Evolutionary conservation across 1,140 invertebrate species (phyloP).

Genomic region (Neelides sp.): DNA sequence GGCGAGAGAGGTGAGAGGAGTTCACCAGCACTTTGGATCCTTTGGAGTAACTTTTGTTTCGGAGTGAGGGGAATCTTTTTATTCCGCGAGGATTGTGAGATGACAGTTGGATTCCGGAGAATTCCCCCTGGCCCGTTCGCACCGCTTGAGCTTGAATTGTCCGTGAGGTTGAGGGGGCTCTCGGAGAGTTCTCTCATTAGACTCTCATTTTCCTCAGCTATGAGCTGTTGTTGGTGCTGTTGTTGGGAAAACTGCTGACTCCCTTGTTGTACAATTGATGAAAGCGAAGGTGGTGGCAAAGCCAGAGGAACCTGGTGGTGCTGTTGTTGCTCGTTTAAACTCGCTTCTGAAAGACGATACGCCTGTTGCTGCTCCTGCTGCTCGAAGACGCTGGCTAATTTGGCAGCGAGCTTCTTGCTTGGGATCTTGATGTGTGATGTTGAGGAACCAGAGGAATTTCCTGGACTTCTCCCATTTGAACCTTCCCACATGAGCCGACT

Average conservation of each 20-base stretch:
- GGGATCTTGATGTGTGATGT: conserved; percentile 26
- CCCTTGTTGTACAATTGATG: too few species aligned
- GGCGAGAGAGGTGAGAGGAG: conserved; percentile 10
- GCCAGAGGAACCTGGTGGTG: conserved; percentile 7
- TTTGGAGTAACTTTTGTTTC: conserved; percentile 29
- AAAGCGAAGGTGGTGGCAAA: background rate
- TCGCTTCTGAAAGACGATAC: background rate
- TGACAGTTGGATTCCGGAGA: conserved; percentile 5
- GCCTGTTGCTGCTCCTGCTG: conserved; percentile 16
- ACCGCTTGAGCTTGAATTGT: conserved; percentile 1
- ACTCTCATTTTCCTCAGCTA: conserved; percentile 10
- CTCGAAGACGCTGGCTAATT: conserved; percentile 26
- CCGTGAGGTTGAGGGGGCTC: conserved; percentile 24
- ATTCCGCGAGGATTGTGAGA: conserved; percentile 1
- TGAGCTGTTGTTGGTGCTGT: conserved; percentile 8
- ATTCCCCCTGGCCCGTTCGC: background rate
- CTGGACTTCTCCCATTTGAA: background rate
- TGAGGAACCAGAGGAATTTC: conserved; percentile 1
- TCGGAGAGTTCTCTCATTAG: conserved; percentile 25
- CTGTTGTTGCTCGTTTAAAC: background rate
- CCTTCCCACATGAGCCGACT: conserved; percentile 11
- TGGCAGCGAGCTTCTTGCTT: conserved; percentile 27
- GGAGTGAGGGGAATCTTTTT: conserved; percentile 30
- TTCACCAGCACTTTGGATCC: conserved; percentile 28
- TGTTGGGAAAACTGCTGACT: conserved; percentile 5